phyloP scores from a whole-genome alignment of 1,140 invertebrate genomes.

The Platyura marginata region DNA sequence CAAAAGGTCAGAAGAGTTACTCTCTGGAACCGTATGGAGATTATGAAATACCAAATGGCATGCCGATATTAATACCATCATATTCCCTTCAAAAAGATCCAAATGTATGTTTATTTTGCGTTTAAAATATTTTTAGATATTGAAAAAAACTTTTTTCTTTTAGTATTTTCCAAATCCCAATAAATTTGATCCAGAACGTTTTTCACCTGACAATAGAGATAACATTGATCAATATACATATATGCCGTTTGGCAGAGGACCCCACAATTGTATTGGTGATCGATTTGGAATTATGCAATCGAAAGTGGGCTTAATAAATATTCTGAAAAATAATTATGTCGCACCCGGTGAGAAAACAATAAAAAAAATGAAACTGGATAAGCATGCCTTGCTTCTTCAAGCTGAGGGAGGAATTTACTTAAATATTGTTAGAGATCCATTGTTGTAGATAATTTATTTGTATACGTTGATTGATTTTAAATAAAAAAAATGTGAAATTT shows the following conservation, averaged over 20 bases:
- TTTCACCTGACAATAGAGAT: slow-evolving; percentile 28
- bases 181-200: slow-evolving; percentile 43
- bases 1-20: slow-evolving; percentile 8
- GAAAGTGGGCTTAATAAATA: slow-evolving; percentile 38
- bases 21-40: slow-evolving; percentile 9
- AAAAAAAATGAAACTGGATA: slow-evolving; percentile 26
- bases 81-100: slow-evolving; percentile 19
- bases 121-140: no score
- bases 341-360: slow-evolving; percentile 25
- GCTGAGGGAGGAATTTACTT: slow-evolving; percentile 22
- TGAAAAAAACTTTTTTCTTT: slow-evolving; percentile 18
- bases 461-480: no score
- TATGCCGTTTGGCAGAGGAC: slow-evolving; percentile 60
- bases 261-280: slow-evolving; percentile 48
- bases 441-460: no score
- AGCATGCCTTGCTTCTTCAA: slow-evolving; percentile 19
- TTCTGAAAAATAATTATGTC: slow-evolving; percentile 27
- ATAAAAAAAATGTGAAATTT: no score
- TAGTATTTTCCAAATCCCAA: slow-evolving; percentile 45
- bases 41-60: slow-evolving; percentile 16
- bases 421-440: slow-evolving; percentile 8
- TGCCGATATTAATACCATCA: slow-evolving; percentile 18
- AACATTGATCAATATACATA: slow-evolving; percentile 31
- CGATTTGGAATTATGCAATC: slow-evolving; percentile 45
- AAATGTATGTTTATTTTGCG: slow-evolving; percentile 13